phyloP scores from a whole-genome alignment of 2,113 vertebrate genomes.

The Anarrhichthys ocellatus region DNA sequence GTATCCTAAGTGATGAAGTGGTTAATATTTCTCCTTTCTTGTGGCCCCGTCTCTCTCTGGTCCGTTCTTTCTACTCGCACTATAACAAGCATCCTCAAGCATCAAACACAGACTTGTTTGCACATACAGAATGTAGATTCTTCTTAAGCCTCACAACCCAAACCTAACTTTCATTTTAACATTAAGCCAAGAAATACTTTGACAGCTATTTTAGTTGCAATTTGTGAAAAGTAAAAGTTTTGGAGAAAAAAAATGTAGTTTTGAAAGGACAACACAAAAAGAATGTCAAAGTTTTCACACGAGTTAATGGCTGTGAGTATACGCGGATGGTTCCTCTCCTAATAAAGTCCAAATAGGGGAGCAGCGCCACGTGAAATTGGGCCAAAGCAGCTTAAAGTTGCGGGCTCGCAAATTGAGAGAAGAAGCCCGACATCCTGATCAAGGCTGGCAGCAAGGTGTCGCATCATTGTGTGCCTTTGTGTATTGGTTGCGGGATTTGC shows the following conservation, averaged over 20 bases:
- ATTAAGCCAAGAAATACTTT: neutral
- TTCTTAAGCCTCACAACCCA: neutral
- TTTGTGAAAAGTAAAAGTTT: neutral
- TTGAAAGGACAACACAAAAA: neutral
- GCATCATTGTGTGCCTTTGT: conserved; percentile 63
- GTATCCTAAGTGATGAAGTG: neutral
- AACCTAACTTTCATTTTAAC: neutral
- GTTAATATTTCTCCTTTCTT: neutral
- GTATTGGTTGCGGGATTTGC: conserved; percentile 56
- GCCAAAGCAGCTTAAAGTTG: conserved; percentile 59
- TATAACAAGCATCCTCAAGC: neutral
- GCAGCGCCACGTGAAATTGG: conserved; percentile 33
- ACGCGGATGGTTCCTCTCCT: conserved; percentile 5
- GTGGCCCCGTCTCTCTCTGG: neutral
- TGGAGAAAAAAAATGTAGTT: neutral
- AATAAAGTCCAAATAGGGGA: conserved; percentile 35
- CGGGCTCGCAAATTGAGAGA: conserved; percentile 60
- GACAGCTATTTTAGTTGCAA: neutral
- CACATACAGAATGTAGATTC: neutral
- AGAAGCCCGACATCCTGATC: conserved; percentile 58
- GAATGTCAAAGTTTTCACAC: neutral
- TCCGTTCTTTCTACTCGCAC: neutral
- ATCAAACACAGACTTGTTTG: neutral
- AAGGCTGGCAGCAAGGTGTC: conserved; percentile 60
- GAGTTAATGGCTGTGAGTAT: neutral